Base-by-base conservation (phyloP, 2,888 invertebrate species). In the Steromphala cineraria region DNA sequence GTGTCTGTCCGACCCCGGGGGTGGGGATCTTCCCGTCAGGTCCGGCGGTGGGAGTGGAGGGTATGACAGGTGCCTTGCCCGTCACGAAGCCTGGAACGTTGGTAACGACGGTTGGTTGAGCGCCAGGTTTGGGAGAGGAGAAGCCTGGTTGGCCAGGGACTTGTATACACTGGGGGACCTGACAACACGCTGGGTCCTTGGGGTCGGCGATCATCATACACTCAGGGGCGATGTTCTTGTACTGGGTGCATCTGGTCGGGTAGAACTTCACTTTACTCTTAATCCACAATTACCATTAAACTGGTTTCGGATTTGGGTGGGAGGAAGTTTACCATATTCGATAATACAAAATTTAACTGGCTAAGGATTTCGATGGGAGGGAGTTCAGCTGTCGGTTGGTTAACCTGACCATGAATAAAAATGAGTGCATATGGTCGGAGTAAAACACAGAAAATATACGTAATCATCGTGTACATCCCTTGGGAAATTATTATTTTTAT, bases 161-260 rank as follows among this genome's bases (percentile, higher is more conserved):
- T 8, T 85, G 86, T 28, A 86, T 85, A 82, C 89, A 89, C 80
- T 88, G 87, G 56, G 89, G 89, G 19, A 89, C 86, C 78, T 87
- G 82, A 80, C 89, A 89, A 31, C 89, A 89, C 3, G 80, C 80
- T 36, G 89, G 89, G 75, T 89, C 89, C 77, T 86, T 84, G 8
- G 89, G 89, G 75, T 89, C 89, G 15, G 89, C 85, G 13, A 87
- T 84, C 80, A 86, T 52, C 0, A 83, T 87, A 74, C 89, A 89
- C 77, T 86, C 84, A 21, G 83, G 67, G 74, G 90, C 89, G 5
- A 90, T 82, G 75, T 87, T 85, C 79, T 85, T 80, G 82, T 84
- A 89, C 56, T 86, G 81, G 36, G 87, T 84, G 79, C 90, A 90
- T 83, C 90, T 90, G 81, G 8, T 13, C 7, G 46, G 46, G 46